Evolutionary conservation across 1,140 invertebrate species (phyloP), one percentile per base, ranked within the genome.

Genomic region (Bicyclus anynana): DNA sequence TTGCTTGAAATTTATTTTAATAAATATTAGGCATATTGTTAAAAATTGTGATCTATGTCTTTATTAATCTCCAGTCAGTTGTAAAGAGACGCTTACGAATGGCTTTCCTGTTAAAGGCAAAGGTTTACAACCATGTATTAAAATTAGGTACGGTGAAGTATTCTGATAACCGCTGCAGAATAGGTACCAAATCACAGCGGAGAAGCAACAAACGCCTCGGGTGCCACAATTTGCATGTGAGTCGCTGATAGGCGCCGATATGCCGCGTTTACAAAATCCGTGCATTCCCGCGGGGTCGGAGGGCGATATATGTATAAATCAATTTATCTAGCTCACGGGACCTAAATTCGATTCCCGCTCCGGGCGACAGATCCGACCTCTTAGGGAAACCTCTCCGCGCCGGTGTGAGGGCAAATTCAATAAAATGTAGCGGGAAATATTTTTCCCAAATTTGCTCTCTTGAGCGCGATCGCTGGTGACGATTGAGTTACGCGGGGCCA

Each of bases 301-400:
- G 37, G 49, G 46, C 62, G 64, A 59, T 61, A 62, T n/a, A n/a
- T n/a, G n/a, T n/a, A n/a, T 82, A 81, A 85, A 80, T 83, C 80
- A 79, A 85, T 85, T 85, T 82, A 53, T 58, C 66, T 69, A 63
- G 67, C 69, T 73, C 67, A 16, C 56, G 71, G 73, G 77, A 73
- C 69, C 66, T 56, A 82, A 85, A 85, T 82, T 82, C 77, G 82
- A 83, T 83, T 81, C 80, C 68, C 72, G 72, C 69, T 67, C 59
- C 57, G 51, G 66, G 69, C 72, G 72, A 68, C 48, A 64, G 65
- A 74, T 76, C 61, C 67, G 59, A 72, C 65, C 68, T 65, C 64
- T 63, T 62, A 67, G 63, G 72, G 69, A 72, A 77, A 74, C 65
- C 63, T 67, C 69, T 55, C 60, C 68, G 68, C 52, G 68, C 59